These are phyloP conservation scores for Parauchenoglanis punctatus DNA, from an alignment of 2,797 vertebrate genomes.

Conservation along the genomic window DNA sequence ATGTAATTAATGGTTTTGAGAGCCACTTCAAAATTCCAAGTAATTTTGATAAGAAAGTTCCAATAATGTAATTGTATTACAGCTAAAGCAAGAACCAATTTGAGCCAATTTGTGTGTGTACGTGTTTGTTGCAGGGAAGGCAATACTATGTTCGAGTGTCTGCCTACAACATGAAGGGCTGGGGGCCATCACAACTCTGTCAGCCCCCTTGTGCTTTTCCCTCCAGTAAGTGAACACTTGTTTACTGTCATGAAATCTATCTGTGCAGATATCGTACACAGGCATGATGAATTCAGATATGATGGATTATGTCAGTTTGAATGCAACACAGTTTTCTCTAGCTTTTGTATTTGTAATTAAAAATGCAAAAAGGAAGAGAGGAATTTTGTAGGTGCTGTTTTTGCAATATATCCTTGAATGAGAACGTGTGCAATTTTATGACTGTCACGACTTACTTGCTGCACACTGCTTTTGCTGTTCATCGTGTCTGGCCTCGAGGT, in stretches of 20 bases:
- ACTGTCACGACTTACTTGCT: slow-evolving; percentile 49
- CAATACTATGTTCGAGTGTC: slow-evolving; percentile 86
- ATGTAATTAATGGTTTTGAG: not conserved
- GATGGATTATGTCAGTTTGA: not conserved
- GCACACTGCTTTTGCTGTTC: slow-evolving; percentile 11
- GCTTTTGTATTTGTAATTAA: slow-evolving; percentile 22
- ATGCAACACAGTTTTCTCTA: not conserved
- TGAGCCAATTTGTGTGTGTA: not conserved
- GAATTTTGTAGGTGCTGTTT: slow-evolving; percentile 4
- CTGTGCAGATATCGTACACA: not conserved
- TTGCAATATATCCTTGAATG: slow-evolving; percentile 43
- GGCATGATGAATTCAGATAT: not conserved
- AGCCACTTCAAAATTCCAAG: not conserved
- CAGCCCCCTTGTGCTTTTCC: slow-evolving; percentile 84
- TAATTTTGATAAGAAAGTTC: not conserved
- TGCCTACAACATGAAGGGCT: slow-evolving; percentile 96
- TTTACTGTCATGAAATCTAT: not conserved
- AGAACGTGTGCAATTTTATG: slow-evolving; percentile 37
- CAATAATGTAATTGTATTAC: not conserved
- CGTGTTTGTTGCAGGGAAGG: slow-evolving; percentile 54
- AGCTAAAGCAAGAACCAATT: not conserved
- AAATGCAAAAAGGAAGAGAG: slow-evolving; percentile 5
- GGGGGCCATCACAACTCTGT: slow-evolving; percentile 84
- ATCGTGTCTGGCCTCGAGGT: slow-evolving; percentile 49
- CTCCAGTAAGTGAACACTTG: slow-evolving; percentile 83